phyloP scores from a whole-genome alignment of 2,113 vertebrate species.

The Tylochromis polylepis region DNA sequence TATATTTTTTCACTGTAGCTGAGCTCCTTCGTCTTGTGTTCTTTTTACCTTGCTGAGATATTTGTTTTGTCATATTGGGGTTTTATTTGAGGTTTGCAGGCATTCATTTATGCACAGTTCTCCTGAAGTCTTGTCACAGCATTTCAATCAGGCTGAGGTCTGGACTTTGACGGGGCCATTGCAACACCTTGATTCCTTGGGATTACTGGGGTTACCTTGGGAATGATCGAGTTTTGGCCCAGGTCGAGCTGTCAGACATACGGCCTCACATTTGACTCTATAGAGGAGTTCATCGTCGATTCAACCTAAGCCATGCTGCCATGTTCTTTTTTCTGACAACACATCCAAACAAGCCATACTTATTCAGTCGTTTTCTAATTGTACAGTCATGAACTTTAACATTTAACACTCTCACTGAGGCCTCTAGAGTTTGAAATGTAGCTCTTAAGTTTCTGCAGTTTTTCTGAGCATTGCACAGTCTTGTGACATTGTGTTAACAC shows the following conservation, averaged over 20 bases:
- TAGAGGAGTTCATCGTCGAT: background rate
- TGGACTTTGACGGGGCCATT: background rate
- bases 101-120: background rate
- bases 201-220: rapidly evolving
- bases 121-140: background rate
- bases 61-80: background rate
- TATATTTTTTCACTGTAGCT: rapidly evolving
- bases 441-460: background rate
- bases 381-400: background rate
- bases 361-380: background rate
- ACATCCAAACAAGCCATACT: background rate
- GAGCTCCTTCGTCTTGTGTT: background rate
- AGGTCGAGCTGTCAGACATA: background rate
- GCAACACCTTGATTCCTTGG: rapidly evolving
- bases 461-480: background rate
- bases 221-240: background rate
- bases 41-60: background rate
- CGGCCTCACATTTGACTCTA: background rate
- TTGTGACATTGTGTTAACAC: background rate
- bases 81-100: background rate
- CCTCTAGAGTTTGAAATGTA: background rate
- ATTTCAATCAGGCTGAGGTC: background rate
- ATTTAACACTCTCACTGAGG: background rate
- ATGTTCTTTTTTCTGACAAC: background rate
- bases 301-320: background rate